phyloP scores from a whole-genome alignment of 2,113 vertebrate genomes.

The Nymphicus hollandicus region DNA sequence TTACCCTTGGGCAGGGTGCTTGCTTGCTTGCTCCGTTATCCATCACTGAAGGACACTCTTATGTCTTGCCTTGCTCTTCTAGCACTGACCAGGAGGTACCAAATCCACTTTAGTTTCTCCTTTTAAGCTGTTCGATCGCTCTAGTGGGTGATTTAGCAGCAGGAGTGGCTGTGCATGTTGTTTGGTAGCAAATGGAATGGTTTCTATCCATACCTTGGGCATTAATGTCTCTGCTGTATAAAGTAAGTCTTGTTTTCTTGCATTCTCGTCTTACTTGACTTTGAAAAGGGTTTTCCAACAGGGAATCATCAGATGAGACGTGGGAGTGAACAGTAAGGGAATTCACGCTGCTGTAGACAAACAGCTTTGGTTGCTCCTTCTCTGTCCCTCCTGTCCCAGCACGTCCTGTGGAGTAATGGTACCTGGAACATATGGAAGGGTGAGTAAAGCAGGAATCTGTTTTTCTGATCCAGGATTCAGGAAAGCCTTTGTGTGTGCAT shows the following conservation, averaged over 20 bases:
- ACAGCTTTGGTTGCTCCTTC: background rate
- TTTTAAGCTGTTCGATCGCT: background rate
- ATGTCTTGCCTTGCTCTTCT: rapidly evolving
- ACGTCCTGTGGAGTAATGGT: rapidly evolving
- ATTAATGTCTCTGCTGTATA: rapidly evolving
- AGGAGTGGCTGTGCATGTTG: rapidly evolving
- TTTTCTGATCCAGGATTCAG: background rate
- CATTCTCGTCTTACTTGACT: background rate
- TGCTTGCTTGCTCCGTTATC: background rate
- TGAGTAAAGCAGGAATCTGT: rapidly evolving
- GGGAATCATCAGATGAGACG: background rate
- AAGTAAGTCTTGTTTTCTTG: rapidly evolving
- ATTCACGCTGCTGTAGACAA: background rate
- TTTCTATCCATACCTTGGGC: rapidly evolving
- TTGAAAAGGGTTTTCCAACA: background rate
- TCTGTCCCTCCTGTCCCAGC: background rate
- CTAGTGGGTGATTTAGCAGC: background rate
- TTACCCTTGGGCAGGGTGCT: no score
- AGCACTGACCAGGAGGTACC: background rate
- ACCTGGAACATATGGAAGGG: rapidly evolving
- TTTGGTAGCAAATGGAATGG: rapidly evolving
- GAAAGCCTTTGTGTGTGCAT: background rate
- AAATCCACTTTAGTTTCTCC: background rate
- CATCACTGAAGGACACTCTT: rapidly evolving
- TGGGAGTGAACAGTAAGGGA: background rate